phyloP scores from a whole-genome alignment of 2,797 vertebrate genomes.

The Muraenolepis orangiensis region DNA sequence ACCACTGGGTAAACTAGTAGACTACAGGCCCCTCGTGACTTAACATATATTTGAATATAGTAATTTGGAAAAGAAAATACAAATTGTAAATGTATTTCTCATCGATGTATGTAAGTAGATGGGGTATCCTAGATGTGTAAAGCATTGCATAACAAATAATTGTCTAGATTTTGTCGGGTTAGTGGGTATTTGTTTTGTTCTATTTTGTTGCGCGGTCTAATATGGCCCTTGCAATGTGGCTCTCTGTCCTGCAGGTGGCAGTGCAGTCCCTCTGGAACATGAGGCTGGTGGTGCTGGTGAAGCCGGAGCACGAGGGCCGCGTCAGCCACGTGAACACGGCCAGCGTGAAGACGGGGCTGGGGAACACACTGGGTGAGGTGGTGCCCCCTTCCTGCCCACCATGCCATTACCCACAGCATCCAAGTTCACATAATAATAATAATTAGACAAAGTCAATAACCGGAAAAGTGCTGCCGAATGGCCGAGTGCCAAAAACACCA shows the following conservation, averaged over 20 bases:
- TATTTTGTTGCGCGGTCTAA: background rate
- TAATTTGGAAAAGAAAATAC: background rate
- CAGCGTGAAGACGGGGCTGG: conserved; percentile 80
- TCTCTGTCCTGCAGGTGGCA: conserved; percentile 74
- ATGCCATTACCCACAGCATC: background rate
- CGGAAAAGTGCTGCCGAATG: background rate
- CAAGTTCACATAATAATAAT: conserved; percentile 6
- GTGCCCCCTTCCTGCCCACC: background rate
- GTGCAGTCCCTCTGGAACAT: conserved; percentile 82
- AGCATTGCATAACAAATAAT: background rate
- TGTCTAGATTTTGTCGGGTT: background rate
- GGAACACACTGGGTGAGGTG: conserved; percentile 75
- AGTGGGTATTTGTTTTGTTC: too few relatives aligned
- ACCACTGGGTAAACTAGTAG: too few relatives aligned
- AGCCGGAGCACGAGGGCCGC: conserved; percentile 70
- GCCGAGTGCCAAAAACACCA: conserved; percentile 6
- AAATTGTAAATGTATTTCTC: background rate
- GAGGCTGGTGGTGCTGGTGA: conserved; percentile 79
- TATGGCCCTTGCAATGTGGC: conserved; percentile 38
- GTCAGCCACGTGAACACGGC: conserved; percentile 77
- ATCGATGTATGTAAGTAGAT: background rate
- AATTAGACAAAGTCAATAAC: conserved; percentile 4
- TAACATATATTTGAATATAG: background rate
- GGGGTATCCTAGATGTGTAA: background rate
- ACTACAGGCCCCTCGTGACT: too few relatives aligned